Base-by-base conservation (phyloP, 2,888 invertebrate species). In the Leucophora obtusa region DNA sequence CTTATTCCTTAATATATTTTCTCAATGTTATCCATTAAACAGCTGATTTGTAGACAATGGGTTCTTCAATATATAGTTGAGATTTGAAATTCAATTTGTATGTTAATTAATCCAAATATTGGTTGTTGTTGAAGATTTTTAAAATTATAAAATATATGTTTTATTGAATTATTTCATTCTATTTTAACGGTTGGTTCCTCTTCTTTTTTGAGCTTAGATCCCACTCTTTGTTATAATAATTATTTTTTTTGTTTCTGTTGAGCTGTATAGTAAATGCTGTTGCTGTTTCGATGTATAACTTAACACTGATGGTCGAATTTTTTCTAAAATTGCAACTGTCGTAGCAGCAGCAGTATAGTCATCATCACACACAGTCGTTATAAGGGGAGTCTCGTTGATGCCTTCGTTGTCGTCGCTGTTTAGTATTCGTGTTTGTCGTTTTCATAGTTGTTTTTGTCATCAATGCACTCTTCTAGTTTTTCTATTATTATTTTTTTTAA, bases 261-360 rank as follows among this genome's bases (percentile, higher is more conserved):
- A 58, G 15, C 58, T 65, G 65, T 21, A 10, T 58, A 38, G 17
- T 47, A 68, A 35, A 63, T 35, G 81, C 81, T 87, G 90, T 88
- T 90, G 89, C 87, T 89, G 87, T 87, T 87, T 87, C 90, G 88
- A 87, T 88, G 90, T 87, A 88, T 88, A 89, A 90, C 90, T 90
- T 89, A 90, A 89, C 89, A 90, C 89, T 89, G 90, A 89, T 85
- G 87, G 85, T 85, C 86, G 86, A 84, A 85, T 79, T 82, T 77
- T 62, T 69, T 66, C 70, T 82, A 83, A 84, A 84, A 83, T 79
- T 85, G 85, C 85, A 84, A 83, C 81, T 83, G 83, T 66, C 78
- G 82, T 73, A 81, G 83, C 75, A 78, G 75, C 72, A 66, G 65
- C 28, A 28, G 28, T 28, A 28, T 66, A 56, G 70, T 58, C 63